phyloP scores from a whole-genome alignment of 2,113 vertebrate species.

The Glaucomys volans region DNA sequence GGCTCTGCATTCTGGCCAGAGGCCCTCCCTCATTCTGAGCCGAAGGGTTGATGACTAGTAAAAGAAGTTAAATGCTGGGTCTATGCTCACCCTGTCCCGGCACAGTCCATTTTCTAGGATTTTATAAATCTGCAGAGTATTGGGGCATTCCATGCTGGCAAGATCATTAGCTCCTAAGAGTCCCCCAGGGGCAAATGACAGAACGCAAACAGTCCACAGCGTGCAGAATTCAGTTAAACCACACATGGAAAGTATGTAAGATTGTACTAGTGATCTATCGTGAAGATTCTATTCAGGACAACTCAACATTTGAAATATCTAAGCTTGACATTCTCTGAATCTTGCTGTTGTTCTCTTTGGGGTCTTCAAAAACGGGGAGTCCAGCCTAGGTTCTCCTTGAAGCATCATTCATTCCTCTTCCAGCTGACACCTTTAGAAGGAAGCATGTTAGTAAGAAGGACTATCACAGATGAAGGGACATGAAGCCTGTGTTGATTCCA shows the following conservation, averaged over 20 bases:
- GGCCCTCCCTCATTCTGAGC: background rate
- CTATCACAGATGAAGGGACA: background rate
- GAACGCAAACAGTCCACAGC: background rate
- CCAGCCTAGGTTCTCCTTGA: background rate
- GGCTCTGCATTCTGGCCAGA: background rate
- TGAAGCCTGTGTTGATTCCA: background rate
- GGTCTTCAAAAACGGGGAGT: background rate
- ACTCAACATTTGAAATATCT: background rate
- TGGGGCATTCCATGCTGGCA: background rate
- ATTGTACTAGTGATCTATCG: background rate
- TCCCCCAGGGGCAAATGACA: background rate
- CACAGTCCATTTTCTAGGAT: background rate
- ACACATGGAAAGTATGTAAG: background rate
- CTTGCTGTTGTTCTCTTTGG: background rate
- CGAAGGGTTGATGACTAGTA: background rate
- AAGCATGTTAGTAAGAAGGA: background rate
- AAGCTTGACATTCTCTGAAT: background rate
- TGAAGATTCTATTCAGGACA: background rate
- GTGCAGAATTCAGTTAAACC: constrained; percentile 26
- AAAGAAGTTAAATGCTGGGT: background rate
- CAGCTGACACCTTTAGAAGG: background rate
- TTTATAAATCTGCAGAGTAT: background rate
- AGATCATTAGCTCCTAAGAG: background rate
- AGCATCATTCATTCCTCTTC: background rate
- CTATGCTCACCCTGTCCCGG: background rate